phyloP scores from a whole-genome alignment of 2,113 vertebrate species.

The Bubo bubo region DNA sequence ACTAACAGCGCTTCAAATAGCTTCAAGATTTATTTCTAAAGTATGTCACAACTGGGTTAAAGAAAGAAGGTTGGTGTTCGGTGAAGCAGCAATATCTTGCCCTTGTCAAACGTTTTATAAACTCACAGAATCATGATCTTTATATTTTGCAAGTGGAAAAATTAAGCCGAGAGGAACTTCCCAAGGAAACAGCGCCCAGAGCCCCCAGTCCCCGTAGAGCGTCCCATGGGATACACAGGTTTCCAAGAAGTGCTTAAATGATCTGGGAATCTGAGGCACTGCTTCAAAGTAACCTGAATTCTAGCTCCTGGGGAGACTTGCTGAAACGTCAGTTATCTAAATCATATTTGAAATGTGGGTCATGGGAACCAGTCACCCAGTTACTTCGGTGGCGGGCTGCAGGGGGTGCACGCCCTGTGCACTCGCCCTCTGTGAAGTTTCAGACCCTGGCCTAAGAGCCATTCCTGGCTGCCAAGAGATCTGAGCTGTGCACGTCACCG shows the following conservation, averaged over 20 bases:
- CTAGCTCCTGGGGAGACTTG: neutral
- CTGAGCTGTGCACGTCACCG: neutral
- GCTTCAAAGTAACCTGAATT: neutral
- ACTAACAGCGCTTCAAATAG: rapidly evolving
- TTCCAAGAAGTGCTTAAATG: neutral
- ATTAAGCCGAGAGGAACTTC: neutral
- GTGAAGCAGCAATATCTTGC: too few relatives aligned
- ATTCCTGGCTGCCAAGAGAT: neutral
- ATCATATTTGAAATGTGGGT: rapidly evolving
- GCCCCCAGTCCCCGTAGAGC: rapidly evolving
- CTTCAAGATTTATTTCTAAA: neutral
- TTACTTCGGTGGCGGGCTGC: neutral
- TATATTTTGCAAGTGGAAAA: neutral
- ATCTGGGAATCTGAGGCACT: neutral
- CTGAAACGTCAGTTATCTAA: too few relatives aligned
- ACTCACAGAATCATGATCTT: neutral
- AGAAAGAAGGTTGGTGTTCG: neutral
- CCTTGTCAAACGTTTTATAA: neutral
- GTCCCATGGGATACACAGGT: neutral
- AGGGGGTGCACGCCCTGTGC: too few relatives aligned
- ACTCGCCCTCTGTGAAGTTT: too few relatives aligned
- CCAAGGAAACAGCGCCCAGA: neutral
- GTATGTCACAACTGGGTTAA: neutral
- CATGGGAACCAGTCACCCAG: neutral
- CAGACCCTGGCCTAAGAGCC: neutral